Percentiles rank a stretch among this genome's conserved stretches.
Evolutionary conservation across 2,888 invertebrate species (phyloP).

Genomic region (Philhelius pedissequus): DNA sequence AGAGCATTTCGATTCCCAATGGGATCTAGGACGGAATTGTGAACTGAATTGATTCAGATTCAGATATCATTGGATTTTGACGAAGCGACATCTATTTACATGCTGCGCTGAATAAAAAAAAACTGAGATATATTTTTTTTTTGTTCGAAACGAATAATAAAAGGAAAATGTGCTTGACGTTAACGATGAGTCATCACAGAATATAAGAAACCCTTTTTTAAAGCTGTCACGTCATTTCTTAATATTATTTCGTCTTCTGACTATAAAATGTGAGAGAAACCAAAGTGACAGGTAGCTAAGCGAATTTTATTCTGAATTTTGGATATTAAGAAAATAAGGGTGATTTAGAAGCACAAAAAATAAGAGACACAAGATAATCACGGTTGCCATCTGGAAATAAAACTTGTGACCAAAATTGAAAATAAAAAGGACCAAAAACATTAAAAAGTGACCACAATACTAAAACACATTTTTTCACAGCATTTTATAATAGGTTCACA

Average conservation of each 20-base stretch:
- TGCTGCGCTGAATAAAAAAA: constrained; percentile 4
- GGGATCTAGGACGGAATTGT: constrained; percentile 39
- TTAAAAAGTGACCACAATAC: too few species aligned
- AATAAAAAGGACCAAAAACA: too few species aligned
- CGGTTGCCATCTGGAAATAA: too few species aligned
- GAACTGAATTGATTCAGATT: constrained; percentile 63
- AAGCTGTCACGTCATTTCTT: constrained; percentile 36
- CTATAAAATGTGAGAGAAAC: constrained; percentile 22
- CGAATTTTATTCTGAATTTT: neutral
- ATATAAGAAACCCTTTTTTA: neutral
- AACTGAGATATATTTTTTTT: neutral
- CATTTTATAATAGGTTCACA: too few species aligned
- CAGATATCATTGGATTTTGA: constrained; percentile 59
- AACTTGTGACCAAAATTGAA: too few species aligned
- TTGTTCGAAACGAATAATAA: neutral
- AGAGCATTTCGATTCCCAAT: constrained; percentile 18
- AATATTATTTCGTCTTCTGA: constrained; percentile 43
- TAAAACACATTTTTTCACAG: too few species aligned
- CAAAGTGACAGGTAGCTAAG: constrained; percentile 13
- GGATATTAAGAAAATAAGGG: neutral
- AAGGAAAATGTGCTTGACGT: neutral
- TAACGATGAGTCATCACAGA: constrained; percentile 30
- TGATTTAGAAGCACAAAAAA: too few species aligned
- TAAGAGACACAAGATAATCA: too few species aligned
- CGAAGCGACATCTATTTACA: constrained; percentile 63